phyloP scores from a whole-genome alignment of 2,888 invertebrate species.

The Therioaphis trifolii region DNA sequence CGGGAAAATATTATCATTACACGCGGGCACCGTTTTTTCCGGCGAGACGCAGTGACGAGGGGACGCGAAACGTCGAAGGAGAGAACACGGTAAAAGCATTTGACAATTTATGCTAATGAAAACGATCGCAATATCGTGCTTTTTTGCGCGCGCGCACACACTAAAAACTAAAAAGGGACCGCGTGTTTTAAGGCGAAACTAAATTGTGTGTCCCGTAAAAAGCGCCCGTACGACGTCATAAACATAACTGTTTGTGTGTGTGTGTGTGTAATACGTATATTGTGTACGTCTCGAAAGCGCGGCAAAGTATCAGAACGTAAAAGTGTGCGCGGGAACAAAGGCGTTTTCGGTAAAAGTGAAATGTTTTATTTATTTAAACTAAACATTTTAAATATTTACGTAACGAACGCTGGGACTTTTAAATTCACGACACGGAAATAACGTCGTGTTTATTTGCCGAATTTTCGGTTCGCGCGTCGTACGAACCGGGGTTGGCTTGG shows the following conservation, averaged over 20 bases:
- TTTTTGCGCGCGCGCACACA: not conserved
- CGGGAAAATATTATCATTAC: too few species aligned
- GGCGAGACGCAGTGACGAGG: not conserved
- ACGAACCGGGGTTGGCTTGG: too few species aligned
- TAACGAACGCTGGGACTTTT: not conserved
- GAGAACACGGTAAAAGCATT: conserved; percentile 47
- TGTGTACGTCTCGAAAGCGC: conserved; percentile 21
- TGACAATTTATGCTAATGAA: conserved; percentile 45
- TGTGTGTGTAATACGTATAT: too few species aligned
- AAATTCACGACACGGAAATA: conserved; percentile 23
- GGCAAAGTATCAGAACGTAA: conserved; percentile 4
- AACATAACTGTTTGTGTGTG: too few species aligned
- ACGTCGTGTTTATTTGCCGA: conserved; percentile 9
- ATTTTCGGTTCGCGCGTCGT: not conserved
- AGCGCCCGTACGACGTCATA: too few species aligned
- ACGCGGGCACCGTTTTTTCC: too few species aligned
- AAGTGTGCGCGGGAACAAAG: conserved; percentile 30
- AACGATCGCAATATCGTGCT: conserved; percentile 17
- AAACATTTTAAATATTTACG: conserved; percentile 31
- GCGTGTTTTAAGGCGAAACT: conserved; percentile 21
- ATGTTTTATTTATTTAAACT: conserved; percentile 35
- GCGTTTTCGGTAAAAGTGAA: conserved; percentile 39
- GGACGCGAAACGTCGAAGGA: conserved; percentile 28
- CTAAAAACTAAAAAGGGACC: conserved; percentile 8
- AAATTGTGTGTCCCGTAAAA: conserved; percentile 33